Base-by-base conservation (phyloP, 1,140 invertebrate genomes). In the Zaprionus tsacasi region DNA sequence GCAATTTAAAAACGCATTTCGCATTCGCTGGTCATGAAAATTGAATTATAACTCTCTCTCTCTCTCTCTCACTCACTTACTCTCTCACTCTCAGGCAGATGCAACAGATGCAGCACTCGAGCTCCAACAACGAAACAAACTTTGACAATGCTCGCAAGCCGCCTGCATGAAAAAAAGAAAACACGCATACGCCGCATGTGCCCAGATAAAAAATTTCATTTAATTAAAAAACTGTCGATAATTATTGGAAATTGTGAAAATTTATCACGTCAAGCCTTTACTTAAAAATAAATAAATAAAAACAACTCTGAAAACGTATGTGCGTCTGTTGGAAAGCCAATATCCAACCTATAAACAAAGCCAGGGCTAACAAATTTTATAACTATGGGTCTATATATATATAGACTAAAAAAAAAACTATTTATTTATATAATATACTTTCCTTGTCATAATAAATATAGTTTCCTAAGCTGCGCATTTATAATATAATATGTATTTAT, bases 1-100 rank as follows among this genome's bases (percentile, higher is more conserved):
- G 45, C 45, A 50, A 50, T 50, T 70, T 70, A 58, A 70, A 59
- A 75, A 75, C 59, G 38, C 66, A 63, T 69, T 74, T 63, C 35
- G 36, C 59, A 64, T 57, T 56, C 54, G 66, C 43, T 64, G 67
- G 43, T 59, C 54, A 70, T 65, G 67, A 70, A 70, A 75, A 70
- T 75, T 57, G 40, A 74, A 54, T 75, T 70, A 64, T 75, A 56
- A 50, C 33, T 61, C 21, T n/a, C 40, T 48, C 30, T 3, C 40
- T 7, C 40, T 43, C n/a, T 45, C 6, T 15, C 40, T 45, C n/a
- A 15, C 30, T 21, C 27, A 0, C 27, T 30, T 0, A 0, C 27
- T 30, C 27, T 30, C 3, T 30, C 25, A 2, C 27, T 30, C 21
- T 21, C 13, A 21, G 13, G 21, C 60, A 33, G 35, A 45, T 40